Evolutionary conservation across 1,140 invertebrate genomes (phyloP), one percentile per base, ranked within the genome.

Genomic region (Tachypleus tridentatus): DNA sequence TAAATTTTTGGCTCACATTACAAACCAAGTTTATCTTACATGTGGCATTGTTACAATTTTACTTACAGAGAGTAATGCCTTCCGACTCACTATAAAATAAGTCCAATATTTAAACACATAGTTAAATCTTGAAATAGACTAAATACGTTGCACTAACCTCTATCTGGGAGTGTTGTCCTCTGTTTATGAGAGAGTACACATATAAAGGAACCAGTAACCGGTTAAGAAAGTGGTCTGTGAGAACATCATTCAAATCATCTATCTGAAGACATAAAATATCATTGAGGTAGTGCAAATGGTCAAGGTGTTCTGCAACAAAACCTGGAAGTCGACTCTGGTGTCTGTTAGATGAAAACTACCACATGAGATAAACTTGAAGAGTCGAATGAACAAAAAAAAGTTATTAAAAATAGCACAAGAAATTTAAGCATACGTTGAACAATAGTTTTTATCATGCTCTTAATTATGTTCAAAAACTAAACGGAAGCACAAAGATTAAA

Each of bases 211-310:
- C 87, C 50, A 98, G 81, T 3, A 99, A 80, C 76, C 95, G 89
- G 74, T 97, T 89, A 49, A 98, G 79, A 49, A 99, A 80, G 79
- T 97, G 93, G 74, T 98, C 92, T 0, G 92, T 91, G n/a, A 99
- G 78, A 49, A 98, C 92, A 71, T 92, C 87, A 78, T 98, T 99
- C 58, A 98, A 80, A 72, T 93, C 88, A 52, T 88, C 85, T 72
- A 98, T 96, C 74, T 93, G 87, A 29, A 98, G 82, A 74, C 87
- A 87, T 29, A 98, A 80, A 74, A 98, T 98, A 71, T 99, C 97
- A 74, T 98, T 98, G 48, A 99, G 79, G 77, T 99, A 99, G 79
- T 99, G 96, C 9, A 99, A 80, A 77, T 98, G 93, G 77, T 99
- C 96, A 57, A 99, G 80, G 77, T 99, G 95, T 80, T 98, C 94